Evolutionary conservation across 2,888 invertebrate genomes (phyloP), one percentile per base, ranked within the genome.

Genomic region (Drosophila kuntzei): DNA sequence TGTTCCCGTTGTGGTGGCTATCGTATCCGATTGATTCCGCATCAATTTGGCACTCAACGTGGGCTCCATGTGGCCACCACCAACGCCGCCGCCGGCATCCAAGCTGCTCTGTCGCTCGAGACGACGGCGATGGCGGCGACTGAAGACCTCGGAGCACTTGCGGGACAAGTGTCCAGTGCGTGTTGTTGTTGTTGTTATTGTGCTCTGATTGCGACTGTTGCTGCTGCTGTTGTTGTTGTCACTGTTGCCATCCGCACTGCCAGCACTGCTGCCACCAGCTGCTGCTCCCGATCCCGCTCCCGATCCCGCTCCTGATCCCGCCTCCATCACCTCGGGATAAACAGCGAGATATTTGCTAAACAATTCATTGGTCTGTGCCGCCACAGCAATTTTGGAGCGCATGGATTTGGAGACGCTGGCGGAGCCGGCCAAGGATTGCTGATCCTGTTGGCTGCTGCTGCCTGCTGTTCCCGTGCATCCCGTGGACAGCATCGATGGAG

Each of bases 401-500:
- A 91, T 79, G 47, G 91, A 90, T 66, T 91, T 91, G 67, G 73
- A 85, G 29, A 90, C 89, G 16, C 89, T 90, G 11, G 85, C 65
- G 0, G 86, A 83, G 3, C 89, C 89, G 18, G 87, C 84, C 20
- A 91, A 57, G 2, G 91, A 90, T 36, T 91, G 91, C 55, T 90
- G 91, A 71, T 91, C 91, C 62, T 90, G 92, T 54, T 89, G 90
- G 16, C 88, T 91, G 59, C 79, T n/a, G n/a, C n/a, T n/a, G n/a
- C n/a, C n/a, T n/a, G n/a, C n/a, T n/a, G n/a, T n/a, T n/a, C n/a
- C n/a, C n/a, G n/a, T n/a, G n/a, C n/a, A n/a, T n/a, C n/a, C 76
- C n/a, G 82, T 74, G 29, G 87, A 88, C 12, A 90, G 69, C 80
- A 90, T 83, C 8, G 90, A 89, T 2, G 94, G 93, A 44, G 93